Evolutionary conservation across 2,113 vertebrate species (phyloP).

Genomic region (Phalacrocorax carbo): DNA sequence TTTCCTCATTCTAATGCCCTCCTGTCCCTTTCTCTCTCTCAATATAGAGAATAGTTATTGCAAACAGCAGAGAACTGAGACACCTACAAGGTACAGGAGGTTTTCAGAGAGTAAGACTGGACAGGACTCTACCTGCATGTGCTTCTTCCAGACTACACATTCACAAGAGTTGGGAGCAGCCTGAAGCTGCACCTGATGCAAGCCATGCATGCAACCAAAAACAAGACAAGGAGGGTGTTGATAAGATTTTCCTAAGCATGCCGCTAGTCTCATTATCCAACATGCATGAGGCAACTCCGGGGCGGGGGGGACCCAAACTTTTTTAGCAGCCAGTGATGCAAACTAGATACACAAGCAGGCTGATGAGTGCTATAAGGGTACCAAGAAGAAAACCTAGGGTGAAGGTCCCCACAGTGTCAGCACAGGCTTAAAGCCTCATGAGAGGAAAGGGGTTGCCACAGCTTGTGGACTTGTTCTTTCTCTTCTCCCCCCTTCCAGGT

Average conservation of each 20-base stretch:
- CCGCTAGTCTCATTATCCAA: background rate
- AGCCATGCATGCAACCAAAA: background rate
- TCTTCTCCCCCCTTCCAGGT: background rate
- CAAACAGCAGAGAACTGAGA: background rate
- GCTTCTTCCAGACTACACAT: background rate
- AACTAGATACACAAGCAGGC: background rate
- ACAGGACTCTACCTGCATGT: background rate
- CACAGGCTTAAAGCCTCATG: background rate
- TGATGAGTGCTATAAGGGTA: background rate
- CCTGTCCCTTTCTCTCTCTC: background rate
- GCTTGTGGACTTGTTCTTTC: background rate
- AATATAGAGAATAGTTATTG: background rate
- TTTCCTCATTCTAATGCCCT: background rate
- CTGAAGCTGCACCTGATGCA: background rate
- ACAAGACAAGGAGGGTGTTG: background rate
- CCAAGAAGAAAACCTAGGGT: background rate
- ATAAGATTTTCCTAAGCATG: background rate
- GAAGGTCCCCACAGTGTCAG: background rate
- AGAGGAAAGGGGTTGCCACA: background rate
- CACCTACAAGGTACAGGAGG: background rate
- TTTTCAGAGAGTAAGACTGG: background rate
- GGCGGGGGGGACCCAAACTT: fast-evolving
- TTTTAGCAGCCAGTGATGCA: background rate
- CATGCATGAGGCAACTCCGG: fast-evolving
- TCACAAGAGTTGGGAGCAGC: background rate